Conservation (phyloP, 1,140 invertebrate genomes). For the Muscidifurax raptorellus region DNA sequence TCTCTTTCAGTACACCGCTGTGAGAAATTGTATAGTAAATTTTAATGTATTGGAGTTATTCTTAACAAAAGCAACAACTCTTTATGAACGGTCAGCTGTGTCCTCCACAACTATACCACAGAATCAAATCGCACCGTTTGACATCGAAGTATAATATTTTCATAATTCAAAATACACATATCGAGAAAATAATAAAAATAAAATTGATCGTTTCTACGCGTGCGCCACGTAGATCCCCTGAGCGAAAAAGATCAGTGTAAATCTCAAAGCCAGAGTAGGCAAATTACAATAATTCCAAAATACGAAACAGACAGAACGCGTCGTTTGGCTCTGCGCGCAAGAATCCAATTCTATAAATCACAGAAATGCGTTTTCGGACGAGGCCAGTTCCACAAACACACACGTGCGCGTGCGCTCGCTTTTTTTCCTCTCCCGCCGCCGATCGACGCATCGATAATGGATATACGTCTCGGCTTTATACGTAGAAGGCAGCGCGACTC, state of each 20-base stretch:
- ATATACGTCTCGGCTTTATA: slow-evolving; percentile 16
- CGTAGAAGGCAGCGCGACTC: neutral
- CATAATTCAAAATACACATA: too few species aligned
- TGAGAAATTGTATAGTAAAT: too few species aligned
- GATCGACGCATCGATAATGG: slow-evolving; percentile 33
- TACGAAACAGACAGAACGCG: neutral
- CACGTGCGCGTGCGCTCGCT: neutral
- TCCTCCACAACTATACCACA: too few species aligned
- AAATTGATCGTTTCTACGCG: too few species aligned
- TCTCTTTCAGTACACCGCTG: too few species aligned
- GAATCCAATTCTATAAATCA: slow-evolving; percentile 39
- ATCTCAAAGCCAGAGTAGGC: neutral
- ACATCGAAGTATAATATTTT: too few species aligned
- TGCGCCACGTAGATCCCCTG: too few species aligned
- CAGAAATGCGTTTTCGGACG: slow-evolving; percentile 14
- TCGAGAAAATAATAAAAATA: too few species aligned
- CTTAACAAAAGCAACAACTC: too few species aligned
- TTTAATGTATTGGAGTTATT: too few species aligned
- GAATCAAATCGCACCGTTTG: too few species aligned
- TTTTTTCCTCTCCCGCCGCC: neutral
- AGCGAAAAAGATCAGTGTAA: neutral
- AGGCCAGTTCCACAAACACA: neutral
- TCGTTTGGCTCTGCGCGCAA: neutral
- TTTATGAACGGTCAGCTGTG: too few species aligned
- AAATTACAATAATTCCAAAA: slow-evolving; percentile 28